Evolutionary conservation across 1,140 invertebrate genomes (phyloP).

Genomic region (Procambarus virginalis): DNA sequence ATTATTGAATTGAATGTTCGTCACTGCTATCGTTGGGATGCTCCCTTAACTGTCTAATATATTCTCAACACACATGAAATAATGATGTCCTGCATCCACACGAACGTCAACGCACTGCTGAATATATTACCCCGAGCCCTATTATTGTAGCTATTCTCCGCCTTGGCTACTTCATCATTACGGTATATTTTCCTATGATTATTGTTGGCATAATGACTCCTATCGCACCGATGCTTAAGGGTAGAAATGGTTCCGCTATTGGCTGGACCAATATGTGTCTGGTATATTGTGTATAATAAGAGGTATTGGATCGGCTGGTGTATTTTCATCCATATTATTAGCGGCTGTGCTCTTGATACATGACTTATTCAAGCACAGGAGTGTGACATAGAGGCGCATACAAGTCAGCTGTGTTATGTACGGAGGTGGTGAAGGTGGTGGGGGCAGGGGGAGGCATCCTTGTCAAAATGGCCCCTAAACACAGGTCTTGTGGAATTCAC

Average conservation of each 20-base stretch:
- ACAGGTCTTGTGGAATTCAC: slow-evolving; percentile 19
- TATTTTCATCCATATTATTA: slow-evolving; percentile 46
- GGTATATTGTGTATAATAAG: slow-evolving; percentile 21
- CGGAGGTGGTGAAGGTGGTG: neutral
- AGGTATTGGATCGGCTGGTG: slow-evolving; percentile 33
- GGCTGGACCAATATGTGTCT: slow-evolving; percentile 24
- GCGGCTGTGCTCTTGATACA: slow-evolving; percentile 32
- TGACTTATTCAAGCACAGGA: slow-evolving; percentile 41
- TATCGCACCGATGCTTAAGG: slow-evolving; percentile 14
- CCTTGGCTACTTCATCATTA: slow-evolving; percentile 39
- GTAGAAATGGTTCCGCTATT: slow-evolving; percentile 34
- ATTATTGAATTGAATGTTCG: slow-evolving; percentile 47
- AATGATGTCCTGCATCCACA: slow-evolving; percentile 1
- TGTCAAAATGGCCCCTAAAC: slow-evolving; percentile 1
- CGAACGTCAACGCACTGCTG: slow-evolving; percentile 4
- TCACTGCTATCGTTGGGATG: neutral
- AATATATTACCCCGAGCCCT: slow-evolving; percentile 33
- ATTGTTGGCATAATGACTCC: slow-evolving; percentile 19
- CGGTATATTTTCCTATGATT: slow-evolving; percentile 46
- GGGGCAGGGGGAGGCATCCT: neutral
- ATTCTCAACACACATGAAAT: slow-evolving; percentile 1
- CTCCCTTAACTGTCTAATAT: neutral
- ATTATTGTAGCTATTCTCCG: slow-evolving; percentile 23
- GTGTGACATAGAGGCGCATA: neutral
- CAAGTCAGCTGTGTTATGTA: neutral